Percentiles rank a stretch among this genome's conserved stretches.
These are phyloP conservation scores for Cirrhinus molitorella DNA, from an alignment of 2,797 vertebrate species.

Conservation along the genomic window DNA sequence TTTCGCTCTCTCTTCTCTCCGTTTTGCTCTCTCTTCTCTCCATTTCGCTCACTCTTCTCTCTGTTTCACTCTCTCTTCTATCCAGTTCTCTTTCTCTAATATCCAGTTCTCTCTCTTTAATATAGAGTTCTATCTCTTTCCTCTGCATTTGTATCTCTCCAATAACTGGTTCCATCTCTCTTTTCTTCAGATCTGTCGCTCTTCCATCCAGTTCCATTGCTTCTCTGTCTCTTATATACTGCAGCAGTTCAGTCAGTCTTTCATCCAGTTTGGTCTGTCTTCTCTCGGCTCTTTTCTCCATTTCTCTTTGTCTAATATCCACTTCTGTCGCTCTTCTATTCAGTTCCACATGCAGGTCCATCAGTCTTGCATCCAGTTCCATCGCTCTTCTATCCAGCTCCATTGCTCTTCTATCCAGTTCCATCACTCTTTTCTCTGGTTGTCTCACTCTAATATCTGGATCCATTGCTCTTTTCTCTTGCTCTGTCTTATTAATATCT, in stretches of 20 bases:
- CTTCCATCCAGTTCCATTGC: neutral
- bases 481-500: neutral
- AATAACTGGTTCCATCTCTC: neutral
- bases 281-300: neutral
- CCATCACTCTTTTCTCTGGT: neutral
- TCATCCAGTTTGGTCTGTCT: neutral
- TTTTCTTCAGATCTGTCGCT: neutral
- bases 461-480: neutral
- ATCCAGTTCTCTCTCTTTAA: neutral
- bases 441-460: neutral
- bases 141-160: neutral
- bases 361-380: neutral
- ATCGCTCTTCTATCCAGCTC: neutral
- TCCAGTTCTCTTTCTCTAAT: neutral
- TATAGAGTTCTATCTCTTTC: neutral
- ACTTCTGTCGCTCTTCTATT: neutral
- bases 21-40: neutral
- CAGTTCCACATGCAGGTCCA: no score
- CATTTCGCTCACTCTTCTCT: neutral
- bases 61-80: neutral
- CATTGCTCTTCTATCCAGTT: neutral
- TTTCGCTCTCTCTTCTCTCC: neutral
- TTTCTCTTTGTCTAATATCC: neutral
- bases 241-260: neutral
- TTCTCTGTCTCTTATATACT: neutral